These are phyloP conservation scores for Tachysurus fulvidraco DNA, from an alignment of 2,113 vertebrate species.

Conservation along the genomic window DNA sequence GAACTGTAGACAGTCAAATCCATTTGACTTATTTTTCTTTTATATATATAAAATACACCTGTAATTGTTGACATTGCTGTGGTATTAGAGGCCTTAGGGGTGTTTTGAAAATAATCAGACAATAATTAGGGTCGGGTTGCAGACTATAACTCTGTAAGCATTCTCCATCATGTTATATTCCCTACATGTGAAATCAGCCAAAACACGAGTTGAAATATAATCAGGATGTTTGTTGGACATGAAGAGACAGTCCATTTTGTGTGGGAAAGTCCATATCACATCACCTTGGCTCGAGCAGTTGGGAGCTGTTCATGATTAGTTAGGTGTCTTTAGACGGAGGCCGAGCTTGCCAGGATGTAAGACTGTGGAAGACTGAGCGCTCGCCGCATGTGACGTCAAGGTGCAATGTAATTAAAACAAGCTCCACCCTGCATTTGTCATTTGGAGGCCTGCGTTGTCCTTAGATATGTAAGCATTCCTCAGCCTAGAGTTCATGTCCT, in stretches of 20 bases:
- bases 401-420: conserved; percentile 32
- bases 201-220: background rate
- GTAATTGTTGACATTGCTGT: background rate
- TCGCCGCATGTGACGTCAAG: conserved; percentile 10
- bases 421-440: conserved; percentile 38
- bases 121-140: background rate
- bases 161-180: background rate
- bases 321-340: conserved; percentile 27
- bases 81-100: background rate
- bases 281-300: background rate
- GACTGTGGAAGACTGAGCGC: background rate
- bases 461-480: conserved; percentile 47
- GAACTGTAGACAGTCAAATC: background rate
- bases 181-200: background rate
- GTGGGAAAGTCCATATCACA: background rate
- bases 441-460: background rate
- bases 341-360: conserved; percentile 9
- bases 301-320: conserved; percentile 33
- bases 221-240: conserved; percentile 2
- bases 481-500: conserved; percentile 43
- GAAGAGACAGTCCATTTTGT: conserved; percentile 25
- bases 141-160: background rate
- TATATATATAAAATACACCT: background rate
- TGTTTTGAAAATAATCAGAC: background rate
- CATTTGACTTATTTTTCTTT: background rate